Evolutionary conservation across 2,113 vertebrate genomes (phyloP).

Genomic region (Corythaeola cristata): DNA sequence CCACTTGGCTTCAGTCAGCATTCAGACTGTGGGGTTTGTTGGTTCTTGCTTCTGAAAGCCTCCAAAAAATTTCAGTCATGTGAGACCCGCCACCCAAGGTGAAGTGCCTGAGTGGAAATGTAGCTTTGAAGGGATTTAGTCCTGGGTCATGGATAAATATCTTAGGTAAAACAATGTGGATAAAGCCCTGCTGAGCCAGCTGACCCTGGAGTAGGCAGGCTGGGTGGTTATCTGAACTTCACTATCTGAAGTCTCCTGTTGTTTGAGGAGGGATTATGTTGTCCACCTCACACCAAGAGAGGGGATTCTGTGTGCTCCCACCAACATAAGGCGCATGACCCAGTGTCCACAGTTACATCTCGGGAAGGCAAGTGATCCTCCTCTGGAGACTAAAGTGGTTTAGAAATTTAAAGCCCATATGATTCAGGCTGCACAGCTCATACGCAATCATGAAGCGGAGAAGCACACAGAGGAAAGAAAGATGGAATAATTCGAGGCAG

Average conservation of each 20-base stretch:
- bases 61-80: not conserved
- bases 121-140: not conserved
- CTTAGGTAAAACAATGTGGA: not conserved
- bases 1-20: not conserved
- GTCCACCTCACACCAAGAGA: not conserved
- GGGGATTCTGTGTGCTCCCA: not conserved
- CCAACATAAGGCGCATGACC: not conserved
- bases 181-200: slow-evolving; percentile 36
- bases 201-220: slow-evolving; percentile 29
- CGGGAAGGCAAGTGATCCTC: not conserved
- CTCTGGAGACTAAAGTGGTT: not conserved
- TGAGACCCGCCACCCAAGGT: not conserved
- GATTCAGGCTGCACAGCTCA: not conserved
- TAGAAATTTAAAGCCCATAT: not conserved
- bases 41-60: not conserved
- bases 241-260: slow-evolving; percentile 16
- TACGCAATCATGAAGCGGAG: not conserved
- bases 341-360: not conserved
- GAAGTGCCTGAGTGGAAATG: not conserved
- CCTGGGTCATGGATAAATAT: not conserved
- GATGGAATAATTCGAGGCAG: not conserved
- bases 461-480: not conserved
- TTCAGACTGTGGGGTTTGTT: not conserved
- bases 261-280: slow-evolving; percentile 37
- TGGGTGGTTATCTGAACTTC: slow-evolving; percentile 22